Evolutionary conservation across 2,113 vertebrate species (phyloP), one percentile per base, ranked within the genome.

Genomic region (Cyanoderma ruficeps): DNA sequence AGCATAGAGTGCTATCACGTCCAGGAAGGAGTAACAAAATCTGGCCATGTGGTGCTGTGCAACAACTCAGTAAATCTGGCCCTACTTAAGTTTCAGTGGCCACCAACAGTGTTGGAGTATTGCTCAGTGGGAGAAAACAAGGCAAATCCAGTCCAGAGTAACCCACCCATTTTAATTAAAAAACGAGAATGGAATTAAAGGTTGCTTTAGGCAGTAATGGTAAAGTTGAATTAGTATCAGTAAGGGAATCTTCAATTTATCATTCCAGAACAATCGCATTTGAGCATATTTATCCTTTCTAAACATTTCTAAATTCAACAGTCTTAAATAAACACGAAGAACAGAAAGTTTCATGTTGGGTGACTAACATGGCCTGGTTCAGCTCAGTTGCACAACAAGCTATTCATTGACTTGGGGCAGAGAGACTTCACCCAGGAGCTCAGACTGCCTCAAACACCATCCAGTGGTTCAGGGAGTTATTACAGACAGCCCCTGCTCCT

Each of bases 361-460:
- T 87, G 76, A 67, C 39, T 81, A 49, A 85, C 92, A 86, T 44
- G 86, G 86, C 85, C 72, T 78, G 89, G 64, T 56, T 57, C 60
- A 2, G 2, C 49, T 87, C 83, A 53, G 47, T 76, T 93, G 64
- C 80, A 78, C 75, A 94, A 81, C 22, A 68, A 37, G 28, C 44
- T 88, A 10, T 74, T 91, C 37, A 37, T 57, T 30, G 35, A 49
- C 37, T 83, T 89, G 96, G 79, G 6, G 1, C 30, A 74, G 33
- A 55, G 55, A 55, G 33, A 39, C 46, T 83, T 93, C 84, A 86
- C 49, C 88, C 60, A 64, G 76, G 94, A 81, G 5, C 71, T 87
- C 16, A 69, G 88, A 15, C 88, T 90, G 79, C 90, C 94, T 96
- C 79, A 97, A 96, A 94, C 96, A 84, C 94, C 96, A 96, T 78